A percentile compares a stretch with the other conserved stretches of the same genome.
Evolutionary conservation across 2,888 invertebrate genomes (phyloP).

Genomic region (Polyploca ridens): DNA sequence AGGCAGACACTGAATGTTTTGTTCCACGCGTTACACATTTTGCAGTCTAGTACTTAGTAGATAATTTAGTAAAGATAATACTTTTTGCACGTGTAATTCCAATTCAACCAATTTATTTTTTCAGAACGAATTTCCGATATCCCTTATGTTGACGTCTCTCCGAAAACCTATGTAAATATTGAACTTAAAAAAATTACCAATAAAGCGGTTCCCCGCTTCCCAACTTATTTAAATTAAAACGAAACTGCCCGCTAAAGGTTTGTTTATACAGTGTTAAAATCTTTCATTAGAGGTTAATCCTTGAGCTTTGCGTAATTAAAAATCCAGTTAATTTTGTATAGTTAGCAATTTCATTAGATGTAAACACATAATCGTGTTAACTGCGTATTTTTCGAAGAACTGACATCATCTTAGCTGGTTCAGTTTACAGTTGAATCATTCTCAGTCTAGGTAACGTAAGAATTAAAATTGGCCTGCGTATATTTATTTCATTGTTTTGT

Average conservation of each 20-base stretch:
- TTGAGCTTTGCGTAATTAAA: slow-evolving; percentile 24
- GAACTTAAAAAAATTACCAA: slow-evolving; percentile 16
- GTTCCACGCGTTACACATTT: slow-evolving; percentile 52
- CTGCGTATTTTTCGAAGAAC: slow-evolving; percentile 56
- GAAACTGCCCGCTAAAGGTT: slow-evolving; percentile 6
- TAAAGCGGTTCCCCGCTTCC: slow-evolving; percentile 19
- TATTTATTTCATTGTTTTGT: slow-evolving; percentile 28
- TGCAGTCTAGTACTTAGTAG: slow-evolving; percentile 50
- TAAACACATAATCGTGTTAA: slow-evolving; percentile 59
- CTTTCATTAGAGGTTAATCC: slow-evolving; percentile 34
- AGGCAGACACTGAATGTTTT: slow-evolving; percentile 69
- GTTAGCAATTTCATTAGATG: slow-evolving; percentile 52
- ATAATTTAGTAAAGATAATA: slow-evolving; percentile 27
- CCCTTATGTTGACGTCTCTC: slow-evolving; percentile 1
- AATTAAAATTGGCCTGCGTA: slow-evolving; percentile 47
- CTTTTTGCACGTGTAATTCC: background rate
- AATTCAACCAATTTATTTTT: background rate
- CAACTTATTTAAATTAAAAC: slow-evolving; percentile 20
- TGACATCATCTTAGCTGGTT: slow-evolving; percentile 64
- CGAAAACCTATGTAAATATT: slow-evolving; percentile 13
- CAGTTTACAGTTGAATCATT: slow-evolving; percentile 66
- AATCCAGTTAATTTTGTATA: slow-evolving; percentile 38
- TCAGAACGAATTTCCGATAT: slow-evolving; percentile 1
- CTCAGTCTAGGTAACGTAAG: slow-evolving; percentile 48
- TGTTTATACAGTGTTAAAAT: slow-evolving; percentile 8